These are phyloP conservation scores for Calidris pugnax DNA, from an alignment of 2,113 vertebrate species.

Conservation along the genomic window DNA sequence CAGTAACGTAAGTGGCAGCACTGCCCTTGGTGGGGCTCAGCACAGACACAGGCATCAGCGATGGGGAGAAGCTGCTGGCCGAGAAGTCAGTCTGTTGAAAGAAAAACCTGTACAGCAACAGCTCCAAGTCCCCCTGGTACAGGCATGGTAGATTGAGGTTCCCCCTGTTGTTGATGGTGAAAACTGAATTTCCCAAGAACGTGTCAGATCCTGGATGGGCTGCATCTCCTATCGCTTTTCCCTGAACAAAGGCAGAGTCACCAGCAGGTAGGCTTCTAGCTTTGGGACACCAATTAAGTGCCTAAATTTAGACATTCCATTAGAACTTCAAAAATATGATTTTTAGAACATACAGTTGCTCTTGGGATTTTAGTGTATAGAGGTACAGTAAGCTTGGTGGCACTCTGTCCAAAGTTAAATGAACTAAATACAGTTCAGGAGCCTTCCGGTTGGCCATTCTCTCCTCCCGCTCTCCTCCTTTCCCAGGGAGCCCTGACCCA, in stretches of 20 bases:
- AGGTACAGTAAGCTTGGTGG: background rate
- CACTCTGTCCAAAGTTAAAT: background rate
- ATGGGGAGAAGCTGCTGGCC: background rate
- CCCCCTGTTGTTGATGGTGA: background rate
- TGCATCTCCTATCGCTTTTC: rapidly evolving
- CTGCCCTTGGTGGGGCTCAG: background rate
- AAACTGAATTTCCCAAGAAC: background rate
- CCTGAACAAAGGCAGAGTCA: background rate
- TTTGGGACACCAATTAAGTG: background rate
- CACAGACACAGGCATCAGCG: background rate
- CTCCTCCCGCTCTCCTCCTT: background rate
- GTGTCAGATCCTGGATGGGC: background rate
- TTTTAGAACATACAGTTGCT: background rate
- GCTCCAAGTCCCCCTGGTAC: background rate
- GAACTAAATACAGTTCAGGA: background rate
- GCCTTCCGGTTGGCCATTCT: background rate
- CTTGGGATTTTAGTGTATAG: background rate
- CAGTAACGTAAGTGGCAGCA: background rate
- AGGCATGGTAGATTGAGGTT: background rate
- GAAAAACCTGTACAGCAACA: background rate
- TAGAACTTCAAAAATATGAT: background rate
- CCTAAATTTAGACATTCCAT: background rate
- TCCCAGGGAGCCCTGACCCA: background rate
- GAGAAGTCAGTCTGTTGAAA: background rate
- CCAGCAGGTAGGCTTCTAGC: background rate